Conservation (phyloP, 2,797 vertebrate species). For the Brachyalestes nurse region DNA sequence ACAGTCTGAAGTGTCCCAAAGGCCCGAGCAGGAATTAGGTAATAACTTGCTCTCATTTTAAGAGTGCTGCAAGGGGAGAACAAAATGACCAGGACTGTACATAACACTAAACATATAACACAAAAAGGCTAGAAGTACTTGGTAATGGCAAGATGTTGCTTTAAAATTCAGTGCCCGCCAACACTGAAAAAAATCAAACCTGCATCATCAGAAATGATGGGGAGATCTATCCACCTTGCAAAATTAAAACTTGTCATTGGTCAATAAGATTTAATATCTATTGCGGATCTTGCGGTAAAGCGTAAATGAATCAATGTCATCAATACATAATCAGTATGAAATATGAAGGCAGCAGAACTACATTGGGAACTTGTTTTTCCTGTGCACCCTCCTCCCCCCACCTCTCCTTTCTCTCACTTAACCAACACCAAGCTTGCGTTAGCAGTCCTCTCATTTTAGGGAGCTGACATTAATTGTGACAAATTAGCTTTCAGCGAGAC, state of each 20-base stretch:
- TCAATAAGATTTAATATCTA: conserved; percentile 94
- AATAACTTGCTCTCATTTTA: conserved; percentile 55
- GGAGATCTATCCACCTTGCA: conserved; percentile 94
- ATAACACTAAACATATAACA: background rate
- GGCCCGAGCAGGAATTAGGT: conserved; percentile 52
- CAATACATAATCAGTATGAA: conserved; percentile 93
- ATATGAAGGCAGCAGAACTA: conserved; percentile 89
- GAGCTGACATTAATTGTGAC: conserved; percentile 90
- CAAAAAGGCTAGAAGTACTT: background rate
- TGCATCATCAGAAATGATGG: conserved; percentile 90
- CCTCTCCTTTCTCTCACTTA: conserved; percentile 72
- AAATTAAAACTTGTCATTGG: conserved; percentile 96
- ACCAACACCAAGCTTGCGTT: conserved; percentile 82
- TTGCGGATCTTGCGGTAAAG: conserved; percentile 87
- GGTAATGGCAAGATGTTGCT: background rate
- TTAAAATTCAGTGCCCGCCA: conserved; percentile 75
- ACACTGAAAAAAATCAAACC: conserved; percentile 85
- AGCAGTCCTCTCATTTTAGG: conserved; percentile 82
- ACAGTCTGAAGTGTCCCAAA: conserved; percentile 38
- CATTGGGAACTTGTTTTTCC: conserved; percentile 73
- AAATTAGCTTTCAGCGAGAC: conserved; percentile 82
- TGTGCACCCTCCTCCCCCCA: conserved; percentile 43
- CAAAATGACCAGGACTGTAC: conserved; percentile 14
- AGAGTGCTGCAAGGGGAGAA: conserved; percentile 25
- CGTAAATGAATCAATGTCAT: conserved; percentile 90